Conservation (phyloP, 2,888 invertebrate species). For the Netelia melanura region DNA sequence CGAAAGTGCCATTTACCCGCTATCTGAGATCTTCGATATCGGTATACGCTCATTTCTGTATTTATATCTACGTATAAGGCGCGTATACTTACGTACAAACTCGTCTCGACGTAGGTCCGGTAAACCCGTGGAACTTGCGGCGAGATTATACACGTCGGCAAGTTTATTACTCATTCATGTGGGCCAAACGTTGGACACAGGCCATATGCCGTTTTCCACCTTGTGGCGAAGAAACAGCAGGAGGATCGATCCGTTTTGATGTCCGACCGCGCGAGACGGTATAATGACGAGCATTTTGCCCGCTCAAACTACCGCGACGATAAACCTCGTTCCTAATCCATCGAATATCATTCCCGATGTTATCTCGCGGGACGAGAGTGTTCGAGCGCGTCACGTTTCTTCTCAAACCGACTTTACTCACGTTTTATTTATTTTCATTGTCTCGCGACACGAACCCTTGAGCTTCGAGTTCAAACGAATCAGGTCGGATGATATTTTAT, state of each 20-base stretch:
- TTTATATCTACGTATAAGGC: background rate
- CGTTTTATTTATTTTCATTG: background rate
- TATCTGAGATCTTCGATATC: slow-evolving; percentile 14
- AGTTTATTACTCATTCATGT: slow-evolving; percentile 73
- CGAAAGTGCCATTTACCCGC: slow-evolving; percentile 15
- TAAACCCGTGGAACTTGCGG: slow-evolving; percentile 22
- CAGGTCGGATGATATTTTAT: background rate
- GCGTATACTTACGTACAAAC: background rate
- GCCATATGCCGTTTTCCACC: slow-evolving; percentile 69
- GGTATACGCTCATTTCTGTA: background rate
- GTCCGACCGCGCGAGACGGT: slow-evolving; percentile 62
- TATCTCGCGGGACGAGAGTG: slow-evolving; percentile 11
- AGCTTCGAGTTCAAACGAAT: background rate
- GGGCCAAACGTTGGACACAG: slow-evolving; percentile 72
- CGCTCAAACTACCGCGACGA: slow-evolving; percentile 63
- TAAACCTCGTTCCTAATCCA: slow-evolving; percentile 66
- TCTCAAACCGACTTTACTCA: background rate
- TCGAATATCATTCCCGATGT: slow-evolving; percentile 29
- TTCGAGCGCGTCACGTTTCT: background rate
- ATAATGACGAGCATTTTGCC: slow-evolving; percentile 60
- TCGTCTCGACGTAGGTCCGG: slow-evolving; percentile 1
- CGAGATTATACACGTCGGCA: slow-evolving; percentile 33
- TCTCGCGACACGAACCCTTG: background rate
- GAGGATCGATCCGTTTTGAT: slow-evolving; percentile 49
- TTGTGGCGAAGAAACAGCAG: slow-evolving; percentile 21